Base-by-base conservation (phyloP, 2,113 vertebrate species). In the Mormyrus iriodes region DNA sequence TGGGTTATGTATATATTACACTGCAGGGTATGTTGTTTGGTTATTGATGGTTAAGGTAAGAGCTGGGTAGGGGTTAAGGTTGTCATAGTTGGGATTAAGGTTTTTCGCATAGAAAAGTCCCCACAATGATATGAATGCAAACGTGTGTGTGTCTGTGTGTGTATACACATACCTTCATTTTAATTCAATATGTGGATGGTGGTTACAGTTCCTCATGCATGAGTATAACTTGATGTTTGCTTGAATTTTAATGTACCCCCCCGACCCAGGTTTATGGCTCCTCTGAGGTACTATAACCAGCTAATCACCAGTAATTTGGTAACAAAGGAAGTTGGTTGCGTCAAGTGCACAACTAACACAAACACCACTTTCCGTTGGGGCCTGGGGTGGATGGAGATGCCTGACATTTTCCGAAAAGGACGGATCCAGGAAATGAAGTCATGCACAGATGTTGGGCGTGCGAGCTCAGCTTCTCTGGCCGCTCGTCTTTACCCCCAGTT, bases 381-480 rank as follows among this genome's bases (percentile, higher is more conserved):
- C 27, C n/a, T 69, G n/a, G 21, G 42, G n/a, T 44, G 12, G 15
- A 19, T 69, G 69, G 52, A 87, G 52, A 31, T 13, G 79, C 46
- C 8, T 88, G 49, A 88, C 79, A 44, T 31, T 88, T 89, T 88
- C 90, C 90, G 88, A 48, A 88, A 52, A 46, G 49, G n/a, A 21
- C 39, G 84, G 73, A 35, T 86, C 88, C 85, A 88, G 86, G 89
- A 90, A 88, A 65, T 90, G 52, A 90, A 53, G 89, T 90, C 86
- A 88, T 88, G 44, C 52, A 44, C 89, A 90, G 86, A 88, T 90
- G 89, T 90, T 61, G 35, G 86, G 51, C 24, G 6, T 21, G 39
- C 8, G 58, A 73, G 73, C 89, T 27, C 87, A 12, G 65, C n/a
- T 3, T 27, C 46, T 42, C 49, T 86, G 83, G 48, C 44, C 13